Conservation (phyloP, 64 coral and sea anemone genomes). For the Anthopleura sola region DNA sequence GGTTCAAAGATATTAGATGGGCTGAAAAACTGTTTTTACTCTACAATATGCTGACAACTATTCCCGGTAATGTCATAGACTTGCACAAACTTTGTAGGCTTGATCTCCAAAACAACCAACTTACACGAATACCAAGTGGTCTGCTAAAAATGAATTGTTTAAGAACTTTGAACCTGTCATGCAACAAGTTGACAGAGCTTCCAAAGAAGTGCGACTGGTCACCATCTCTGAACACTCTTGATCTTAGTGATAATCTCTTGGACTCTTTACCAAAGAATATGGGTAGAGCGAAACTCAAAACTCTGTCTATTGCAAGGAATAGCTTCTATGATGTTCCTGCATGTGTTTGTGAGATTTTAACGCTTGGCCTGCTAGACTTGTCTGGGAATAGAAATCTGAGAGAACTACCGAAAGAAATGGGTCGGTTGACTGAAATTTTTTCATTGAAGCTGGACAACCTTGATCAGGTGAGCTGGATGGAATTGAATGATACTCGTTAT, state of each 20-base stretch:
- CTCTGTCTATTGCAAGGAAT: slow-evolving; percentile 69
- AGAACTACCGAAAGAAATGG: slow-evolving; percentile 82
- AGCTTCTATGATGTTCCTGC: slow-evolving; percentile 81
- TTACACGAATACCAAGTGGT: slow-evolving; percentile 48
- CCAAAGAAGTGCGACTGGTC: slow-evolving; percentile 65
- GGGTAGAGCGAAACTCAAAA: slow-evolving; percentile 58
- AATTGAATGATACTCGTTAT: no score
- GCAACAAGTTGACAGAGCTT: slow-evolving; percentile 74
- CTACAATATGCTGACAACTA: slow-evolving; percentile 55
- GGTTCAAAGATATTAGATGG: slow-evolving; percentile 70
- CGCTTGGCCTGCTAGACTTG: slow-evolving; percentile 66
- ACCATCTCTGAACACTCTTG: slow-evolving; percentile 57
- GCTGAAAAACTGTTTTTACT: slow-evolving; percentile 64
- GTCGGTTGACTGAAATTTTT: slow-evolving; percentile 70
- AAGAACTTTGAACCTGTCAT: slow-evolving; percentile 55
- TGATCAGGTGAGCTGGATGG: slow-evolving; percentile 72
- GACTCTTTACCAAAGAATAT: slow-evolving; percentile 58
- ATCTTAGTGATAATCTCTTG: slow-evolving; percentile 73
- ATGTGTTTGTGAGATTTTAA: slow-evolving; percentile 69
- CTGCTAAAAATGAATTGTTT: slow-evolving; percentile 71
- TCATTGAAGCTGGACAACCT: slow-evolving; percentile 66
- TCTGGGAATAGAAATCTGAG: slow-evolving; percentile 82
- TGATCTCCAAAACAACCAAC: slow-evolving; percentile 76
- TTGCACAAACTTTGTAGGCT: slow-evolving; percentile 65
- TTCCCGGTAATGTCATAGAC: slow-evolving; percentile 63